Base-by-base conservation (phyloP, 1,140 invertebrate species). In the Bilobella aurantiaca region DNA sequence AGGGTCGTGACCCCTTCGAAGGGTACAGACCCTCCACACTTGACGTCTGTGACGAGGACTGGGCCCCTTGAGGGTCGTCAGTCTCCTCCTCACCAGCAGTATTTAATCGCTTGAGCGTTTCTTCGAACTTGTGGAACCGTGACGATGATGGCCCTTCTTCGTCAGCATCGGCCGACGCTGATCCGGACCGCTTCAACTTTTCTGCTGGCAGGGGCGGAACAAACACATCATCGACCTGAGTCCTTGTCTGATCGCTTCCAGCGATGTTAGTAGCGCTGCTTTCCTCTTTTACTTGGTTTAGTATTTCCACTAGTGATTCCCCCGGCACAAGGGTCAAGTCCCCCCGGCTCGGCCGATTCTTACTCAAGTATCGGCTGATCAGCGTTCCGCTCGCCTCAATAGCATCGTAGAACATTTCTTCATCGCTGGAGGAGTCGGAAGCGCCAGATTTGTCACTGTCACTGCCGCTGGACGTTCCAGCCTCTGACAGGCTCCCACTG, bases 11-110 rank as follows among this genome's bases (percentile, higher is more conserved):
- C 2, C 83, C 82, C 77, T 83, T 83, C 56, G 78, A 76, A 16
- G 79, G 79, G 74, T 79, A 82, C 34, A 81, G 76, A 63, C 80
- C 80, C 66, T 81, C 67, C 70, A 83, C 79, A 23, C 87, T 86
- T 21, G 86, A 87, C 25, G 87, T 85, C 75, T 89, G 86, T 77
- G 88, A 85, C 57, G 87, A 86, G 29, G 86, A 86, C 71, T 53
- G 75, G 69, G 8, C 49, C 23, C 49, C 49, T 83, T 77, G 93
- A 88, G 74, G 85, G 83, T 75, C 82, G 79, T 67, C 89, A 79
- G 57, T 85, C 28, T 59, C 58, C 25, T 59, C 58, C 25, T 59
- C 58, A 23, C 27, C 53, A 3, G 8, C 58, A 31, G 25, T 29
- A 23, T 31, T 59, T 12, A 59, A 29, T 34, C 58, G 5, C 31